These are phyloP conservation scores for Eubasilissa regina DNA, from an alignment of 1,140 invertebrate genomes.

Conservation along the genomic window DNA sequence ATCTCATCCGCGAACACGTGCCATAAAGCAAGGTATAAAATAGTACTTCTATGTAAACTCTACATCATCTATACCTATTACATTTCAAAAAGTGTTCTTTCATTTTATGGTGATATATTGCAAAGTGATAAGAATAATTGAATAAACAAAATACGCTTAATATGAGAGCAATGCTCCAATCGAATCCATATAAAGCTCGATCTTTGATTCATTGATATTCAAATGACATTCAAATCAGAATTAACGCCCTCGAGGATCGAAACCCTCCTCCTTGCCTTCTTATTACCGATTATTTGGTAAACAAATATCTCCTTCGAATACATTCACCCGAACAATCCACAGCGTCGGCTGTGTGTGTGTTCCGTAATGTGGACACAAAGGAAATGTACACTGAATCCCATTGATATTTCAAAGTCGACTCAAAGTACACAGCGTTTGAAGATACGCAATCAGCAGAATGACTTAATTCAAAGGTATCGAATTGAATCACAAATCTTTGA, in stretches of 20 bases:
- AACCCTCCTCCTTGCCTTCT: conserved; percentile 18
- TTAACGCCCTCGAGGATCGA: conserved; percentile 37
- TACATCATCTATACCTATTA: too few species aligned
- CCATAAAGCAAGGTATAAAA: too few species aligned
- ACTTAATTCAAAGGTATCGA: not conserved
- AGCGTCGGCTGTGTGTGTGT: not conserved
- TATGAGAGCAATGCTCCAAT: too few species aligned
- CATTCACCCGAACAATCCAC: conserved; percentile 50
- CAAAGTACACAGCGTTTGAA: not conserved
- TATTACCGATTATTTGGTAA: conserved; percentile 50
- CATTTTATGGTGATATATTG: too few species aligned
- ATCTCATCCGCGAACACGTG: too few species aligned
- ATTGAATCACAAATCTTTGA: not conserved
- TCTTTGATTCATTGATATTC: conserved; percentile 52
- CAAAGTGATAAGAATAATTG: too few species aligned
- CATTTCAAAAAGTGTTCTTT: too few species aligned
- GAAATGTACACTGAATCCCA: not conserved
- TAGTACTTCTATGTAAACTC: too few species aligned
- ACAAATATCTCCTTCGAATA: conserved; percentile 51
- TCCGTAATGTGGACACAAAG: not conserved
- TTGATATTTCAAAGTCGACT: not conserved
- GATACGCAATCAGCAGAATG: not conserved
- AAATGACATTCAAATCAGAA: conserved; percentile 57
- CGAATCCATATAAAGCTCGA: too few species aligned
- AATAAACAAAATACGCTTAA: too few species aligned